These are phyloP conservation scores for Lepidocyrtoides sp. DNA, from an alignment of 2,888 invertebrate genomes.

Conservation along the genomic window DNA sequence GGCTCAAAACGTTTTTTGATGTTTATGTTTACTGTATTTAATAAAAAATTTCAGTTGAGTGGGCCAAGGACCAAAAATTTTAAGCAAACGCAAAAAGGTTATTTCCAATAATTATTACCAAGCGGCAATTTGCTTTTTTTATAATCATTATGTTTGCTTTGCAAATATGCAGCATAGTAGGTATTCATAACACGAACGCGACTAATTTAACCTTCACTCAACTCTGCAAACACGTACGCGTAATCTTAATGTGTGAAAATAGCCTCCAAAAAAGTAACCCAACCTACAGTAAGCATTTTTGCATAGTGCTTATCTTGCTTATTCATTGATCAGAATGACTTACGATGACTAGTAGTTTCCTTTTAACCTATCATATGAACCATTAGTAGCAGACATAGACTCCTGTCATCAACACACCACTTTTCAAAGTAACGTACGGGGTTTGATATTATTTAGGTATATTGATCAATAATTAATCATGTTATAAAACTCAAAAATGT, in stretches of 20 bases:
- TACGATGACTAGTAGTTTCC: no score
- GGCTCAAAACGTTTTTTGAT: background rate
- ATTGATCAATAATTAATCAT: no score
- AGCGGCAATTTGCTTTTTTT: background rate
- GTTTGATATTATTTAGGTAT: no score
- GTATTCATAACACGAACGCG: background rate
- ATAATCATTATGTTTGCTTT: background rate
- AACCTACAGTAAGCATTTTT: background rate
- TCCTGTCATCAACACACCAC: no score
- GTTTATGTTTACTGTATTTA: background rate
- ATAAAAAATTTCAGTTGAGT: background rate
- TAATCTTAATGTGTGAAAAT: conserved; percentile 32
- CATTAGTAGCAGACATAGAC: no score
- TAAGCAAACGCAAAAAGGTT: background rate
- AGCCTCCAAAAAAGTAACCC: conserved; percentile 6
- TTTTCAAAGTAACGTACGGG: no score
- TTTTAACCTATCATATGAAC: no score
- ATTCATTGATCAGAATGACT: no score
- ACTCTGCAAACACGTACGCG: no score
- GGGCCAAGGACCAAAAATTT: conserved; percentile 19
- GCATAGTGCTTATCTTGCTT: background rate
- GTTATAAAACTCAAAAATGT: no score
- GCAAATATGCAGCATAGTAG: no score
- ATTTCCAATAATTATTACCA: background rate
- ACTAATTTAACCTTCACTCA: background rate